A percentile compares a stretch with the other conserved stretches of the same genome.
Conservation (phyloP, 2,888 invertebrate genomes). For the Oligia fasciuncula region DNA sequence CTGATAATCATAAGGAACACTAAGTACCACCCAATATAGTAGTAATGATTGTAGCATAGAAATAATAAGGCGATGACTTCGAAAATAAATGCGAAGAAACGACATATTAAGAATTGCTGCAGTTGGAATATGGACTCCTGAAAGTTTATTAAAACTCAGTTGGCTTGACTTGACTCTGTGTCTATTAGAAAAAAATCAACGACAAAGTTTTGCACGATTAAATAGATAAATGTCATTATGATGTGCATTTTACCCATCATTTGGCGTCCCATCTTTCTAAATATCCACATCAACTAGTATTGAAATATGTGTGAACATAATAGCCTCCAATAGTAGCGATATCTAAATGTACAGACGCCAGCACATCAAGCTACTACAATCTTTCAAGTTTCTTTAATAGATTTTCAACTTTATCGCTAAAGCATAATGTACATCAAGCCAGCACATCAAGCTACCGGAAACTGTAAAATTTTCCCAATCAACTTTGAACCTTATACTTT, state of each 20-base stretch:
- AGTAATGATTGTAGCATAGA: slow-evolving; percentile 65
- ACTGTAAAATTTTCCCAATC: too few species aligned
- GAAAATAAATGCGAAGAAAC: slow-evolving; percentile 67
- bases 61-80: slow-evolving; percentile 64
- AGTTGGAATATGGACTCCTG: slow-evolving; percentile 65
- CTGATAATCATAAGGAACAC: slow-evolving; percentile 72
- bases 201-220: neutral
- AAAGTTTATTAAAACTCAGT: slow-evolving; percentile 34
- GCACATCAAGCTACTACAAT: too few species aligned
- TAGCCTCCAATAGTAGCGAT: neutral
- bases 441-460: too few species aligned
- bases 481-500: too few species aligned
- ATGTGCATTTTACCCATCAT: neutral
- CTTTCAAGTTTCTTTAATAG: too few species aligned
- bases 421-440: too few species aligned
- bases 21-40: slow-evolving; percentile 77
- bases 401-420: too few species aligned
- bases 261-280: neutral
- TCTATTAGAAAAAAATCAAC: neutral
- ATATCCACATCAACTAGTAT: neutral
- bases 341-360: too few species aligned
- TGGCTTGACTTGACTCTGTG: too few species aligned
- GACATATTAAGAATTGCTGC: slow-evolving; percentile 68
- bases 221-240: neutral
- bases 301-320: neutral